Base-by-base conservation (phyloP, 2,797 vertebrate genomes). In the Cryptoprocta ferox region DNA sequence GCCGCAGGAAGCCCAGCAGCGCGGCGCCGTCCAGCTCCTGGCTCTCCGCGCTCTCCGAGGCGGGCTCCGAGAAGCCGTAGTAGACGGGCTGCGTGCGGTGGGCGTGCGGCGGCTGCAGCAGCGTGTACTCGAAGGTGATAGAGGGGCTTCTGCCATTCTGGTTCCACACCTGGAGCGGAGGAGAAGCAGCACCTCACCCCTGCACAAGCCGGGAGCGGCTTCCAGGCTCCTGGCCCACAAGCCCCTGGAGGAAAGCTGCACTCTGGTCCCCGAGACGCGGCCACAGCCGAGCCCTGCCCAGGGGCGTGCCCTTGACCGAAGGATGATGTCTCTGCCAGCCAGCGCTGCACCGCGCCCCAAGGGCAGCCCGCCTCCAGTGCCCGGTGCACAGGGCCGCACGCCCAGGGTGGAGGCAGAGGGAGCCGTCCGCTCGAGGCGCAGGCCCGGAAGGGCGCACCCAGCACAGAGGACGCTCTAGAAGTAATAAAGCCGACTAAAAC, bases 61-160 rank as follows among this genome's bases (percentile, higher is more conserved):
- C 0, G 0, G 97, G 88, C 45, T 99, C 99, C 0, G 99, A 98
- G 97, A 99, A 99, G 80, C 98, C 99, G 97, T 99, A 99, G 97
- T 99, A 99, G 2, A 99, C 98, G 1, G 99, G 99, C 88, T 98
- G 99, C 2, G 99, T 97, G 70, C 98, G 98, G 21, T 98, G 99
- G 0, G 99, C 98, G 21, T 99, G 98, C 2, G 99, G 99, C 66
- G 99, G 99, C 92, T 99, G 98, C 79, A 99, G 99, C 80, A 99
- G 99, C 0, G 99, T 99, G 98, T 99, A 99, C 53, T 99, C 99
- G 2, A 99, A 99, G 0, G 99, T 99, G 98, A 99, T 99, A 94
- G 99, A 99, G 0, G 99, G 99, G 18, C 99, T 99, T 45, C 99
- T 99, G 76, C 99, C 99, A 3, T 99, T 99, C 98, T 99, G 99